Evolutionary conservation across 2,797 vertebrate genomes (phyloP).

Genomic region (Tragopan temminckii): DNA sequence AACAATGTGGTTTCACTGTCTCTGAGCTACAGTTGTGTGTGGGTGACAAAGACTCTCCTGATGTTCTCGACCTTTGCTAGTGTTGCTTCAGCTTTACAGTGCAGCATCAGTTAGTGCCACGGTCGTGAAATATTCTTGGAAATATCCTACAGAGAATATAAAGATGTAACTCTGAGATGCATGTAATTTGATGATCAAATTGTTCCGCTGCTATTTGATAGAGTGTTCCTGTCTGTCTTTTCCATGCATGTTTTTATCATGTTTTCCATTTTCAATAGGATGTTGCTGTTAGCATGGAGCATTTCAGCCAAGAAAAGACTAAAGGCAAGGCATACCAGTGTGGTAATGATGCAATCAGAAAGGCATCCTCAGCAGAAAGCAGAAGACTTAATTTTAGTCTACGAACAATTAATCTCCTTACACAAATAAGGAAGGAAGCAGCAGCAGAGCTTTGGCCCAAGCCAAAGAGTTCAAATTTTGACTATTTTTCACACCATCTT

Average conservation of each 20-base stretch:
- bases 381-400: neutral
- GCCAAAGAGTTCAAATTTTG: neutral
- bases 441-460: neutral
- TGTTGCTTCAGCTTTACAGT: neutral
- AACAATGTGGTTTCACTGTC: neutral
- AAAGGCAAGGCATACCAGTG: neutral
- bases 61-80: neutral
- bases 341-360: neutral
- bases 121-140: neutral
- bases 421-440: neutral
- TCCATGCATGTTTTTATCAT: neutral
- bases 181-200: neutral
- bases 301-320: neutral
- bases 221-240: constrained; percentile 11
- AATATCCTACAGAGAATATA: neutral
- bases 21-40: neutral
- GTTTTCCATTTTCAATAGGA: constrained; percentile 13
- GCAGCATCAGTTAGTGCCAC: neutral
- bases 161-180: neutral
- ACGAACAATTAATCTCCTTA: neutral
- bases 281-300: constrained; percentile 1
- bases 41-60: neutral
- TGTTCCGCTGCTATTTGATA: constrained; percentile 27
- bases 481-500: neutral
- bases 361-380: constrained; percentile 9